Evolutionary conservation across 1,140 invertebrate genomes (phyloP).

Genomic region (Gryon sp.): DNA sequence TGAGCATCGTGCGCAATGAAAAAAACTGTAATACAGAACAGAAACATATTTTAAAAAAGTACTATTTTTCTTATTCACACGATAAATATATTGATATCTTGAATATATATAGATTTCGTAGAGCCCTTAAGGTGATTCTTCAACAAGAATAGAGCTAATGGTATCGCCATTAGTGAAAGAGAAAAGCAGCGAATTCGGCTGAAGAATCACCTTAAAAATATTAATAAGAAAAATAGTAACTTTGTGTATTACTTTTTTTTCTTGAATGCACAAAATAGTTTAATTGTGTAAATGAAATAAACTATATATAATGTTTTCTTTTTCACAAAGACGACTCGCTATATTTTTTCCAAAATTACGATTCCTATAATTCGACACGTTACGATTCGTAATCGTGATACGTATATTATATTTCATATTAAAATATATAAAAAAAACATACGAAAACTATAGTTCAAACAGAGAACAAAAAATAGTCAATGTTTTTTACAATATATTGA

Average conservation of each 20-base stretch:
- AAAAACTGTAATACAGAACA: constrained; percentile 19
- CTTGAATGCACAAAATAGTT: constrained; percentile 23
- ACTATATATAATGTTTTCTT: background rate
- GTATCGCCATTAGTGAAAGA: no score
- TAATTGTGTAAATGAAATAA: constrained; percentile 24
- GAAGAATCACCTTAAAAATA: no score
- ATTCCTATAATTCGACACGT: constrained; percentile 3
- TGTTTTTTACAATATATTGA: constrained; percentile 50
- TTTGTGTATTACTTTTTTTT: constrained; percentile 20
- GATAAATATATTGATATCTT: background rate
- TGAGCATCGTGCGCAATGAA: constrained; percentile 15
- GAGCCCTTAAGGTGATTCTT: no score
- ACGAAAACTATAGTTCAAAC: constrained; percentile 14
- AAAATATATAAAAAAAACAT: background rate
- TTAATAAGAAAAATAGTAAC: constrained; percentile 41
- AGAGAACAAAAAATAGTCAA: constrained; percentile 31
- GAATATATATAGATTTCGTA: background rate
- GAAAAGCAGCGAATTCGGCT: no score
- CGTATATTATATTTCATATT: no score
- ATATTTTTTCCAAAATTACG: constrained; percentile 27
- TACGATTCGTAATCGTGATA: constrained; percentile 24
- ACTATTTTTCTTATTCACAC: constrained; percentile 31
- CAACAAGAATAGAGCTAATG: background rate
- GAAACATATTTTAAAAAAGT: constrained; percentile 6
- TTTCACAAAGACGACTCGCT: constrained; percentile 16